Base-by-base conservation (phyloP, 2,888 invertebrate species). In the Melanostoma scalare region DNA sequence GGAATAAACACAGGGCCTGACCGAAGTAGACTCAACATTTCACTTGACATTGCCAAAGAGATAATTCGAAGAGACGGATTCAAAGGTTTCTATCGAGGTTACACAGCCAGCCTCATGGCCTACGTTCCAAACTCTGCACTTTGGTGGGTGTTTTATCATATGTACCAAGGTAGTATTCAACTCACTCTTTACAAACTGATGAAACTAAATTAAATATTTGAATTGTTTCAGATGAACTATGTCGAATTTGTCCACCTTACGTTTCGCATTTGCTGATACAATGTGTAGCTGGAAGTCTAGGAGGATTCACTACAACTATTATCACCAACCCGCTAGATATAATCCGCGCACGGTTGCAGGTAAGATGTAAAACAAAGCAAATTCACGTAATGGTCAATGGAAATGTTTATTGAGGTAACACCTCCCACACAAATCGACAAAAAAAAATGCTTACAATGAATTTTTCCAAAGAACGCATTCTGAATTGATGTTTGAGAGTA, bases 121-220 rank as follows among this genome's bases (percentile, higher is more conserved):
- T 99, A 98, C 90, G 98, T 98, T 55, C 98, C 99, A 9, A 98
- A 98, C 91, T 98, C 97, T 20, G 98, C 98, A n/a, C 93, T 98
- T 55, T 99, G 99, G 98, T 99, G 99, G 99, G 96, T 95, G 30
- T 95, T 98, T 87, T 99, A 99, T 91, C 97, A 97, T 86, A 92
- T 96, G 52, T 98, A 98, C 91, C 97, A 98, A 94, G 97, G 98
- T 98, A 91, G 86, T 20, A 20, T 5, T 9, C 5, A 20, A 10
- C 30, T 36, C 0, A 10, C 36, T 33, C 9, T 6, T 50, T 35
- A 5, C 1, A 31, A 40, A 53, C 33, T 31, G 50, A 33, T 55
- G 33, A 53, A 30, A 53, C 33, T 20, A 0, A 20, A 33, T 67
- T 0, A 9, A 46, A 1, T 1, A 4, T 58, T 44, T 72, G 20